Evolutionary conservation across 2,888 invertebrate genomes (phyloP), one percentile per base, ranked within the genome.

Genomic region (Caenorhabditis uteleia): DNA sequence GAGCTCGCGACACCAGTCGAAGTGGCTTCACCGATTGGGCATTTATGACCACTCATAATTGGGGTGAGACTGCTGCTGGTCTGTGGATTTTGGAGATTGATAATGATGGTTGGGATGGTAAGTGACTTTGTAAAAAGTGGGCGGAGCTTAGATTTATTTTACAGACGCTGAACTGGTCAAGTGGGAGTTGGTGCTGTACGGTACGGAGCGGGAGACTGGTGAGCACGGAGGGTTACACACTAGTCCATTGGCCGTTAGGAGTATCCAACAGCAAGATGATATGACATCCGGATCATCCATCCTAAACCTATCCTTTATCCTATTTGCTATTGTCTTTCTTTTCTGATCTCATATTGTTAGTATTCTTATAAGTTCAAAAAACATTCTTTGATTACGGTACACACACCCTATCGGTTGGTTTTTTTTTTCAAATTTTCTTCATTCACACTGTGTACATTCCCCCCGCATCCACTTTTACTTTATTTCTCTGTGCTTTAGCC

Each of bases 41-140:
- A 53, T 98, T 98, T 86, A 97, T 98, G 97, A 94, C 95, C 43
- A 95, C 87, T 62, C 97, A 98, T 85, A 92, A 91, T 84, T 98
- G 98, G 98, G 97, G 97, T 20, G 98, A 98, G 85, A 88, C 89
- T 27, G 93, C 95, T 0, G 89, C 91, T 70, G 98, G 98, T 39
- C 88, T 89, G 68, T 98, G 98, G 98, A 90, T 90, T 80, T 87
- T 98, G 61, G 93, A 95, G 85, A 91, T 98, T 62, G 93, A 93
- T 85, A 95, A 95, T 85, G 92, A 93, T 85, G 95, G 93, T 70
- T 80, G 79, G 78, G 79, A 78, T 65, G 80, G 77, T 77, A 21
- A 47, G 65, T 45, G 12, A 2, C 12, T 38, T 5, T n/a, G 10
- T 38, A 20, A 5, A 8, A 38, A 38, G 8, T 38, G 14, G 21